Percentiles rank a stretch among this genome's conserved stretches.
Evolutionary conservation across 2,113 vertebrate genomes (phyloP).

Genomic region (Cettia cetti): DNA sequence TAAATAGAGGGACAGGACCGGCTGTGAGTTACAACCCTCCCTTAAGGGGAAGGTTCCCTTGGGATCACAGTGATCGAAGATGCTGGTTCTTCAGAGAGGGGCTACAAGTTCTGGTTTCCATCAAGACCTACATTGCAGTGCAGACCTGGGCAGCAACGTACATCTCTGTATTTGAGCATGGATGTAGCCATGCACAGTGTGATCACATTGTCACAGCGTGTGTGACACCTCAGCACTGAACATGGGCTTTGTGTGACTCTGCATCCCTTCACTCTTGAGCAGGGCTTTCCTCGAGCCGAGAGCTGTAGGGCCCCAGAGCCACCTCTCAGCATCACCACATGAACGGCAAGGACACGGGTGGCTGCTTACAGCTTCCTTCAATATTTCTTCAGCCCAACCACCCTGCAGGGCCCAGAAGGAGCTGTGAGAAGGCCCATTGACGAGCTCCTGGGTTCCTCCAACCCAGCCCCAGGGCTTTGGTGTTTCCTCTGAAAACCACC

Average conservation of each 20-base stretch:
- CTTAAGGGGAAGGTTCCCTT: background rate
- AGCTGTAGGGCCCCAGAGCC: background rate
- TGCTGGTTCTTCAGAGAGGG: background rate
- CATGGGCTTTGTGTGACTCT: rapidly evolving
- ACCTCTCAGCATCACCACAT: rapidly evolving
- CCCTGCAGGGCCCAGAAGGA: background rate
- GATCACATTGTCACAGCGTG: background rate
- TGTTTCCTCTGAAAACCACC: background rate
- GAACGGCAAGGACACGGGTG: rapidly evolving
- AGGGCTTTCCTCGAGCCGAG: rapidly evolving
- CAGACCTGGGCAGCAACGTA: background rate
- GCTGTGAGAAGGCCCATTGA: background rate
- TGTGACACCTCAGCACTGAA: background rate
- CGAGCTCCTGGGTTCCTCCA: background rate
- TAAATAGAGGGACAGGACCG: background rate
- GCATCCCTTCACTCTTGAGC: rapidly evolving
- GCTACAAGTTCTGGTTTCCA: background rate
- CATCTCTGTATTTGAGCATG: background rate
- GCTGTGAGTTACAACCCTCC: background rate
- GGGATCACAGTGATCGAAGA: background rate
- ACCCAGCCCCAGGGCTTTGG: background rate
- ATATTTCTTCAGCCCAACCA: background rate
- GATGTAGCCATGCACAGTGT: background rate
- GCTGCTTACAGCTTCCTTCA: background rate
- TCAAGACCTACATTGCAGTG: background rate